Base-by-base conservation (phyloP, 2,888 invertebrate genomes). In the Diaperis boleti region DNA sequence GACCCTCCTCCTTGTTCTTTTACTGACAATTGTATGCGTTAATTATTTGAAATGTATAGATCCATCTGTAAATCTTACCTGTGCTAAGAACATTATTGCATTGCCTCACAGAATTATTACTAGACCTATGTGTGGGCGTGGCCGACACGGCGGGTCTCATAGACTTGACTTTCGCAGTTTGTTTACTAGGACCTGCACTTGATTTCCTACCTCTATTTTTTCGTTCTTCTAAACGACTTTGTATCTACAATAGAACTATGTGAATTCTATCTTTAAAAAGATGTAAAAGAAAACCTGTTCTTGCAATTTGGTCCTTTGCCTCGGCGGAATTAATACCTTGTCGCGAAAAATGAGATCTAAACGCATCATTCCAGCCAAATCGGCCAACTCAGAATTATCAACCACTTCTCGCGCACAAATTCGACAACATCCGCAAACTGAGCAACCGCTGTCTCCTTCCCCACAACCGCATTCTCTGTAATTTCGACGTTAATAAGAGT, bases 381-480 rank as follows among this genome's bases (percentile, higher is more conserved):
- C 85, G 15, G 83, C 83, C 47, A 84, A 70, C 66, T 85, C 84
- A 4, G 83, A 82, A 72, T 86, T 87, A 72, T 86, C 87, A 35
- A 85, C 85, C 64, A 84, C 84, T 81, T 87, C 88, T 70, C 88
- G 85, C 1, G 94, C 96, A 79, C 98, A 98, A 1, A 90, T 87
- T 35, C 94, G 86, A 78, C 98, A 98, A 26, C 94, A 89, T 1
- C 98, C 97, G 81, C 98, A 98, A 66, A 92, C 89, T 1, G 91
- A 88, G 77, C 97, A 98, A 0, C 97, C 97, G 54, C 95, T 92
- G 79, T 97, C 96, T 0, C 97, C 98, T 78, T 94, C 92, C 1
- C 97, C 97, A 83, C 97, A 98, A 0, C 96, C 95, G 81, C 97
- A 98, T 74, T 92, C 91, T 76, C 95, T 96, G 71, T 26, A 76